A percentile compares a stretch with the other conserved stretches of the same genome.
Evolutionary conservation across 2,888 invertebrate species (phyloP).

Genomic region (Lymantria monacha): DNA sequence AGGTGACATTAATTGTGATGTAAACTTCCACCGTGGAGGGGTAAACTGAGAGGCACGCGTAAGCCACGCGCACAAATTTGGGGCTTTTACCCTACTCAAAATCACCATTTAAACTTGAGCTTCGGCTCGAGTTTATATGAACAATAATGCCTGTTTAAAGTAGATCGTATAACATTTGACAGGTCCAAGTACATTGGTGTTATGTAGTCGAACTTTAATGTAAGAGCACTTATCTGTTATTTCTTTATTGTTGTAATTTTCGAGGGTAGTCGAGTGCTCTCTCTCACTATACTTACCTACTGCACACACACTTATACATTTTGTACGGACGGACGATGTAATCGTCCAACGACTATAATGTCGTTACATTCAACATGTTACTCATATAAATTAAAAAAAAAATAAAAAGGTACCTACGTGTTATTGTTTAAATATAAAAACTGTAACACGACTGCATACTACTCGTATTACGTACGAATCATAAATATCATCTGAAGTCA

Average conservation of each 20-base stretch:
- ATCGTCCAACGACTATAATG: conserved; percentile 1
- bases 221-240: conserved; percentile 52
- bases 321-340: conserved; percentile 23
- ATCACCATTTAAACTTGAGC: conserved; percentile 19
- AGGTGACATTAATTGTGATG: conserved; percentile 67
- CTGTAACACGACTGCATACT: no score
- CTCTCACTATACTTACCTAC: no score
- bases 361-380: no score
- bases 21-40: conserved; percentile 52
- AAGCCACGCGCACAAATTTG: conserved; percentile 56
- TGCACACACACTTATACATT: conserved; percentile 36
- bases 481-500: no score
- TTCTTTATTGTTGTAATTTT: conserved; percentile 60
- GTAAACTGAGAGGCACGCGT: conserved; percentile 50
- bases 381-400: no score
- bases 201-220: conserved; percentile 33
- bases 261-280: conserved; percentile 51
- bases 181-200: conserved; percentile 20
- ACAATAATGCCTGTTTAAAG: neutral
- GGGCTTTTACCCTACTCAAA: conserved; percentile 43
- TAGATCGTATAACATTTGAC: neutral
- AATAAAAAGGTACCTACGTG: no score
- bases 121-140: neutral
- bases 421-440: no score
- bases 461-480: no score